These are phyloP conservation scores for Macquaria ambigua DNA, from an alignment of 2,113 vertebrate genomes.

Conservation along the genomic window DNA sequence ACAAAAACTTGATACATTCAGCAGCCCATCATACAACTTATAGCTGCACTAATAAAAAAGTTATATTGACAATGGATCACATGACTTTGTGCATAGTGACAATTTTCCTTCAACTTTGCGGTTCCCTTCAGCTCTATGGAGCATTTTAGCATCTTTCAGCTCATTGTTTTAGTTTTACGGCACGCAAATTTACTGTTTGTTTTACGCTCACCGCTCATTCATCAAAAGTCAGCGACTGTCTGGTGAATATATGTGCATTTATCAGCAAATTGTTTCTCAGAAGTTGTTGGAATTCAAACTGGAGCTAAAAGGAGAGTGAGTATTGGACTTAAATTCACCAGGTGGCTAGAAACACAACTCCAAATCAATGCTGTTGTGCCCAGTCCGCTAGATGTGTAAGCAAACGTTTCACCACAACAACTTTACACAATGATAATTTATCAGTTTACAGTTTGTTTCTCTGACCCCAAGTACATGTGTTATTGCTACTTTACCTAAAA, in stretches of 20 bases:
- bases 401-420: too few relatives aligned
- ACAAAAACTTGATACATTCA: too few relatives aligned
- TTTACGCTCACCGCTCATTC: background rate
- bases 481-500: background rate
- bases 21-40: too few relatives aligned
- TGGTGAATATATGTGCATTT: background rate
- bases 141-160: too few relatives aligned
- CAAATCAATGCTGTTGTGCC: background rate
- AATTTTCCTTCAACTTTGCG: too few relatives aligned
- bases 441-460: background rate
- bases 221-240: background rate
- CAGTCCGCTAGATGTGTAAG: background rate
- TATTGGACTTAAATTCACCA: background rate
- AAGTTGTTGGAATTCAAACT: background rate
- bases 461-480: background rate
- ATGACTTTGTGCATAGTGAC: too few relatives aligned
- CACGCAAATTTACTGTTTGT: too few relatives aligned
- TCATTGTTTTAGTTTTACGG: too few relatives aligned
- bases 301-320: background rate
- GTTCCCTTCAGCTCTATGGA: too few relatives aligned
- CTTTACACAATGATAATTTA: background rate
- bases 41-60: too few relatives aligned
- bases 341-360: background rate
- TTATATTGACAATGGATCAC: too few relatives aligned
- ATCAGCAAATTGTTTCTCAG: background rate